phyloP scores from a whole-genome alignment of 2,888 invertebrate genomes.

The Dryomyza anilis region DNA sequence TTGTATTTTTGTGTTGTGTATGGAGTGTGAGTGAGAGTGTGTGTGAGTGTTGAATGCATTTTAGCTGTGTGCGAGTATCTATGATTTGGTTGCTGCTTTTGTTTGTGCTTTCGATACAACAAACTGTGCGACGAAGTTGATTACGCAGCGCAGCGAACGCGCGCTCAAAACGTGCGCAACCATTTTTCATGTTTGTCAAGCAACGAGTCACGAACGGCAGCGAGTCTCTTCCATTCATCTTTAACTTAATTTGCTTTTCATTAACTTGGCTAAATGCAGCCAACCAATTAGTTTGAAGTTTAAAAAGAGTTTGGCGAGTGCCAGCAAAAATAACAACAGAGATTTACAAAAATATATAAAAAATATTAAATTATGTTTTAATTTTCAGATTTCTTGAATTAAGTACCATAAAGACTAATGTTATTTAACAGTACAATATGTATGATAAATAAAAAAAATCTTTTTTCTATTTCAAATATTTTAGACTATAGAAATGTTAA shows the following conservation, averaged over 20 bases:
- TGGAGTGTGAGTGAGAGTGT: not conserved
- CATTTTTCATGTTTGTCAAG: conserved; percentile 23
- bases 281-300: conserved; percentile 10
- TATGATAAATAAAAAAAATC: no score
- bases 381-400: no score
- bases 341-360: not conserved
- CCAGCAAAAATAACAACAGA: not conserved
- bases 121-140: conserved; percentile 4
- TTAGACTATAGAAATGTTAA: no score
- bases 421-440: no score
- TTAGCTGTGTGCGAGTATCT: no score
- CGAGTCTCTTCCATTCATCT: conserved; percentile 6
- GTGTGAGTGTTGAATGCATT: not conserved
- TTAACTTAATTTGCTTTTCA: conserved; percentile 18
- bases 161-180: conserved; percentile 15
- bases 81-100: not conserved
- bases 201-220: conserved; percentile 6
- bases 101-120: not conserved
- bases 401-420: no score
- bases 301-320: not conserved
- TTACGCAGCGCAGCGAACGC: no score
- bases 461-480: no score
- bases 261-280: conserved; percentile 13
- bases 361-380: no score
- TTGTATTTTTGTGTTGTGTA: not conserved